Conservation (phyloP, 2,797 vertebrate species). For the Botia kubotai region DNA sequence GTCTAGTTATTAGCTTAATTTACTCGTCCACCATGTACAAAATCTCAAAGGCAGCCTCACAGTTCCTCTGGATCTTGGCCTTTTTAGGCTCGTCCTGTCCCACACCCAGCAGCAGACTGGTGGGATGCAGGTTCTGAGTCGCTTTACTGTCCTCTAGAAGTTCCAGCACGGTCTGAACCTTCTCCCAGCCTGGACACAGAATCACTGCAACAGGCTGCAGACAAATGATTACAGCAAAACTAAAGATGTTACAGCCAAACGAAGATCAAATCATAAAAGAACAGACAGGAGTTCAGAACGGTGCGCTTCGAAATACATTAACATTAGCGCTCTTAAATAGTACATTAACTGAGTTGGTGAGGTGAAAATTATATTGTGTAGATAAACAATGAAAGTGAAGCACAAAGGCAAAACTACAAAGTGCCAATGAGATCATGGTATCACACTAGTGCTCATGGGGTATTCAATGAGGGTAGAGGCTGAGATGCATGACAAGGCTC, state of each 20-base stretch:
- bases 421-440: too few species aligned
- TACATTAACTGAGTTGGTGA: too few species aligned
- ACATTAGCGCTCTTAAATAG: too few species aligned
- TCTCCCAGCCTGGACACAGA: constrained; percentile 89
- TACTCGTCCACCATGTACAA: neutral
- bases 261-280: neutral
- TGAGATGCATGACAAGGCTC: neutral
- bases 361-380: too few species aligned
- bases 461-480: neutral
- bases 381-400: too few species aligned
- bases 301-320: too few species aligned
- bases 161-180: constrained; percentile 81
- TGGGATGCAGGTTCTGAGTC: constrained; percentile 72
- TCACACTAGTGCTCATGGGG: neutral
- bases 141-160: constrained; percentile 75
- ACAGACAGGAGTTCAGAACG: neutral
- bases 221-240: neutral
- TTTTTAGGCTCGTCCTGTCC: constrained; percentile 80
- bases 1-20: neutral
- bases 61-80: constrained; percentile 80
- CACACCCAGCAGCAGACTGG: constrained; percentile 79
- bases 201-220: constrained; percentile 88
- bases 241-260: constrained; percentile 1
- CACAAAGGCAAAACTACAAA: too few species aligned
- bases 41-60: constrained; percentile 74